A percentile compares a stretch with the other conserved stretches of the same genome.
Conservation (phyloP, 2,888 invertebrate genomes). For the Synanthedon formicaeformis region DNA sequence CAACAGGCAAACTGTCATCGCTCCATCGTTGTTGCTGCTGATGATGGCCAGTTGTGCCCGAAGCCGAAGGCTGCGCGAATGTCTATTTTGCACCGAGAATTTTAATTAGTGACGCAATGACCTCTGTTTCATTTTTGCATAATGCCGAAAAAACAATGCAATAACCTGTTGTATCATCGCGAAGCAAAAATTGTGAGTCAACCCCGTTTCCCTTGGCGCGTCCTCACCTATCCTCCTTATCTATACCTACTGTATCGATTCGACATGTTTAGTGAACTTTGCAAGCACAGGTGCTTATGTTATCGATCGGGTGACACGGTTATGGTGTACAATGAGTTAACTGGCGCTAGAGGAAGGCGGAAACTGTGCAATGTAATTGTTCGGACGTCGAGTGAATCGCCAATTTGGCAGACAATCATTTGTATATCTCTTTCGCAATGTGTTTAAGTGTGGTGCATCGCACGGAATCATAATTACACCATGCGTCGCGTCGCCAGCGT, state of each 20-base stretch:
- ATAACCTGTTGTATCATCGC: conserved; percentile 34
- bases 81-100: conserved; percentile 25
- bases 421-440: background rate
- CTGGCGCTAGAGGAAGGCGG: conserved; percentile 15
- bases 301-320: too few relatives aligned
- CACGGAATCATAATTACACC: background rate
- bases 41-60: background rate
- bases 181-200: conserved; percentile 20
- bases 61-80: conserved; percentile 24
- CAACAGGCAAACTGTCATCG: too few relatives aligned
- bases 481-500: conserved; percentile 9
- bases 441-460: background rate
- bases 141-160: conserved; percentile 37
- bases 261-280: too few relatives aligned
- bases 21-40: too few relatives aligned
- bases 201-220: conserved; percentile 23
- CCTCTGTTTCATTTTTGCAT: conserved; percentile 41
- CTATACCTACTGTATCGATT: too few relatives aligned
- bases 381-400: conserved; percentile 32
- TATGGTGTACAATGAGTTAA: background rate
- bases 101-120: conserved; percentile 52
- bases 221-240: too few relatives aligned
- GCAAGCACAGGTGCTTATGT: too few relatives aligned
- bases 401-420: conserved; percentile 1
- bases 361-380: conserved; percentile 45